Evolutionary conservation across 2,888 invertebrate species (phyloP), one percentile per base, ranked within the genome.

Genomic region (Perizoma flavofasciatum): DNA sequence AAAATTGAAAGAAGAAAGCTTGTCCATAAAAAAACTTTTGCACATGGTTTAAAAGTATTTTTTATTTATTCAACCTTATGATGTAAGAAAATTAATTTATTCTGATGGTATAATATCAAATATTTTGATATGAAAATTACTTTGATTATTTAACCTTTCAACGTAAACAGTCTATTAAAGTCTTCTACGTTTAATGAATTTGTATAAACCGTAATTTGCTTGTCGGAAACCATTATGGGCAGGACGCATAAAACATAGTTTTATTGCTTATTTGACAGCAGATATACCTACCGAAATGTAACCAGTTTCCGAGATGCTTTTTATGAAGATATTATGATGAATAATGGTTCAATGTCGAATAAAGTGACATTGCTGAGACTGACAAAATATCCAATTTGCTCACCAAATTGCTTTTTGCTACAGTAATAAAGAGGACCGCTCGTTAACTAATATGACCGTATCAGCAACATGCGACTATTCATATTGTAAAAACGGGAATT

Each of bases 171-270:
- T 59, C 51, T 61, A 65, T 68, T 61, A 68, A 41, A 32, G 46
- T 33, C 39, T 33, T 54, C 61, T 58, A 64, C 64, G 52, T 60
- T 65, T 76, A 79, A 79, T 78, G 72, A 78, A 77, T 81, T 79
- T 76, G 72, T 78, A 73, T 69, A 68, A 70, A 65, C 66, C 63
- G 69, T 77, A 75, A 79, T 81, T 80, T 76, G 67, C 66, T 68
- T 70, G 68, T 67, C 85, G 85, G 85, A 86, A 82, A 75, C 77
- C 72, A 77, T 83, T 77, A 74, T 32, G 46, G 58, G 61, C 82
- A 82, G 86, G 85, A 86, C 74, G 70, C 75, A 85, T 86, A 85
- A 84, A 84, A 64, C 74, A 62, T 69, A 63, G 59, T 66, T 81
- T 83, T 79, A 82, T 79, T 61, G 67, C 75, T 60, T 68, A 59